Base-by-base conservation (phyloP, 2,113 vertebrate genomes). In the Oncorhynchus keta region DNA sequence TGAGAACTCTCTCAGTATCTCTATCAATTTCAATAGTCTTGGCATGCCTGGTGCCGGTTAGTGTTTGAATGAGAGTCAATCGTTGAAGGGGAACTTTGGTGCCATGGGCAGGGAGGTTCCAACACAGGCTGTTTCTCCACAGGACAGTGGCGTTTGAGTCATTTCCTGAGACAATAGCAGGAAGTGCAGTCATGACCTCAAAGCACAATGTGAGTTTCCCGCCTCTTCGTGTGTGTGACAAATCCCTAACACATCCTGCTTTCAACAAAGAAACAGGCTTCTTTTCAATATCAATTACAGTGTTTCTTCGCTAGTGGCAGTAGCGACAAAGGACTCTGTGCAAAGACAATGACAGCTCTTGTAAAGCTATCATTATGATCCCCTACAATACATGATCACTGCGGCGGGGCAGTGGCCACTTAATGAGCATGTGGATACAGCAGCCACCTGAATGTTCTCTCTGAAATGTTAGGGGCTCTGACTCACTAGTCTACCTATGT, bases 121-220 rank as follows among this genome's bases (percentile, higher is more conserved):
- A n/a, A 69, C 35, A 69, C 65, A 69, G 68, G 20, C 18, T 4
- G 18, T 69, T 69, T 32, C 20, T 69, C 8, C 39, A 45, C 39
- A 45, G 39, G 16, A 69, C 12, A 1, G 35, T 22, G 9, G 11
- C 26, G 2, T 14, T 67, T 80, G 81, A 76, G 76, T 74, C 73
- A 85, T 85, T 89, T 87, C 85, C 85, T 78, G 35, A 4, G 18
- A 87, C 80, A 84, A 88, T 71, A 88, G 87, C 87, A 89, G 85
- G 87, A 89, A 89, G 65, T 49, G 65, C 80, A 5, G 76, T 70
- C 77, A 85, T 77, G 85, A 85, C 78, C 87, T 68, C 4, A 39
- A 77, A 65, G 71, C 14, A 81, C 76, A 57, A 75, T 51, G 75
- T 32, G 13, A 45, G 32, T 35, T 4, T 48, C 39, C 39, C 39